These are phyloP conservation scores for Pollicipes pollicipes DNA, from an alignment of 1,140 invertebrate genomes.

Conservation along the genomic window DNA sequence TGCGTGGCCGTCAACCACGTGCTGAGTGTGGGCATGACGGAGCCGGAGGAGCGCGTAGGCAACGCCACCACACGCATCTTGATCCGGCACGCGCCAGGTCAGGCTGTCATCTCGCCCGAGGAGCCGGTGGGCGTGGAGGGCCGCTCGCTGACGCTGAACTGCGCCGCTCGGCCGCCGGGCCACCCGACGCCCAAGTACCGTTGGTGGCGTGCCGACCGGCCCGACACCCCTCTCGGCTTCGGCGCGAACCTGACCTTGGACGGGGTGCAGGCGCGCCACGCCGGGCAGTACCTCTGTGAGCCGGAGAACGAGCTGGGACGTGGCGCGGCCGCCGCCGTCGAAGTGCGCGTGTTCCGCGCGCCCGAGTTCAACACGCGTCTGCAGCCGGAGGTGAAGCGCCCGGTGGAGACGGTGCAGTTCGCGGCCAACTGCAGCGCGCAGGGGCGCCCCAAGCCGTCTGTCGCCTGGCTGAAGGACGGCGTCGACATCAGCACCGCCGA, in stretches of 20 bases:
- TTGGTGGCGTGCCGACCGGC: slow-evolving; percentile 53
- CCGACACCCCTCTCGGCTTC: slow-evolving; percentile 50
- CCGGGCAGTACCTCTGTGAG: slow-evolving; percentile 75
- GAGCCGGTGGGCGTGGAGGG: slow-evolving; percentile 68
- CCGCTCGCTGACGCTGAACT: slow-evolving; percentile 61
- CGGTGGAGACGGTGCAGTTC: neutral
- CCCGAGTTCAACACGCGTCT: slow-evolving; percentile 63
- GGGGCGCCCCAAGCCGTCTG: slow-evolving; percentile 67
- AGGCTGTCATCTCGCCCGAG: slow-evolving; percentile 60
- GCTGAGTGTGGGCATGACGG: slow-evolving; percentile 37
- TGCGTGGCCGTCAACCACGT: slow-evolving; percentile 68
- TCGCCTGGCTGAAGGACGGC: slow-evolving; percentile 73
- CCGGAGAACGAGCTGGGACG: slow-evolving; percentile 75
- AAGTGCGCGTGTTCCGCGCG: slow-evolving; percentile 66
- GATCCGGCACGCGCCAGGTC: slow-evolving; percentile 68
- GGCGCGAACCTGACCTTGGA: slow-evolving; percentile 7
- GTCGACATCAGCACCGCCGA: slow-evolving; percentile 35
- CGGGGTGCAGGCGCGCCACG: slow-evolving; percentile 22
- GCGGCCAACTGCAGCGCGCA: slow-evolving; percentile 63
- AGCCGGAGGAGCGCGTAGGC: slow-evolving; percentile 30
- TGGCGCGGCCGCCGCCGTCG: slow-evolving; percentile 59
- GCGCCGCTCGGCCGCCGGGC: slow-evolving; percentile 64
- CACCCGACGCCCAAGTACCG: slow-evolving; percentile 69
- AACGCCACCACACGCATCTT: slow-evolving; percentile 57
- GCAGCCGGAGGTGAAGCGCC: slow-evolving; percentile 33